Conservation (phyloP, 1,140 invertebrate species). For the Sycophaga agraensis region DNA sequence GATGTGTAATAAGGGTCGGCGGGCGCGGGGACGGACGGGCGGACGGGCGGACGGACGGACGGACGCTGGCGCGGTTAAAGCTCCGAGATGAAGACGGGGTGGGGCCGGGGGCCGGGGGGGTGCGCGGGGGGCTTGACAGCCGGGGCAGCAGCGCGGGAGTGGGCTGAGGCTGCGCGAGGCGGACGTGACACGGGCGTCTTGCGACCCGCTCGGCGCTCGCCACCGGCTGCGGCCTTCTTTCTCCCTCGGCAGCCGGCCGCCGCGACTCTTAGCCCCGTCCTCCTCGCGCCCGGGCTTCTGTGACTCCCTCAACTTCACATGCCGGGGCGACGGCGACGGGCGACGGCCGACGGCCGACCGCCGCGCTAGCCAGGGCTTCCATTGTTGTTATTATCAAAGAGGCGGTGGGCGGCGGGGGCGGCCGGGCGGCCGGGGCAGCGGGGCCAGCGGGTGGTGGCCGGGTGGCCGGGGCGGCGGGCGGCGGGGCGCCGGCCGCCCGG, state of each 20-base stretch:
- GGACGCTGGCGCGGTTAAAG: conserved; percentile 18
- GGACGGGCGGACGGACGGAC: conserved; percentile 31
- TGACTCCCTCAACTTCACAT: conserved; percentile 34
- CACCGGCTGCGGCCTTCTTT: conserved; percentile 25
- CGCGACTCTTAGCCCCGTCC: conserved; percentile 3
- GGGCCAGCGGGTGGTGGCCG: too few species aligned
- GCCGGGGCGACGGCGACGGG: conserved; percentile 34
- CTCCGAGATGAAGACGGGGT: conserved; percentile 28
- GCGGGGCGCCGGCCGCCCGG: neutral
- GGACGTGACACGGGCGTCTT: conserved; percentile 57
- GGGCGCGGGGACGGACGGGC: conserved; percentile 36
- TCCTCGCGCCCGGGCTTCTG: conserved; percentile 16
- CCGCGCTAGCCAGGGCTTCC: conserved; percentile 43
- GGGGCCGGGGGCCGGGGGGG: conserved; percentile 42
- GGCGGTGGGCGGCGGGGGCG: conserved; percentile 28
- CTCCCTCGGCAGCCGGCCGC: conserved; percentile 26
- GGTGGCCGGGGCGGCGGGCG: conserved; percentile 17
- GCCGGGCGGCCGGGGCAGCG: conserved; percentile 33
- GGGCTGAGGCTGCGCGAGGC: conserved; percentile 46
- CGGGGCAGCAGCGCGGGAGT: conserved; percentile 29
- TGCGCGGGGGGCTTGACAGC: conserved; percentile 40
- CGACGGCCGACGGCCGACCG: conserved; percentile 32
- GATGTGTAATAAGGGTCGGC: conserved; percentile 55
- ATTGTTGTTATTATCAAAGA: conserved; percentile 59
- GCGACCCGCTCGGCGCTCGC: conserved; percentile 48